phyloP scores from a whole-genome alignment of 2,888 invertebrate genomes.

The Lathronympha strigana region DNA sequence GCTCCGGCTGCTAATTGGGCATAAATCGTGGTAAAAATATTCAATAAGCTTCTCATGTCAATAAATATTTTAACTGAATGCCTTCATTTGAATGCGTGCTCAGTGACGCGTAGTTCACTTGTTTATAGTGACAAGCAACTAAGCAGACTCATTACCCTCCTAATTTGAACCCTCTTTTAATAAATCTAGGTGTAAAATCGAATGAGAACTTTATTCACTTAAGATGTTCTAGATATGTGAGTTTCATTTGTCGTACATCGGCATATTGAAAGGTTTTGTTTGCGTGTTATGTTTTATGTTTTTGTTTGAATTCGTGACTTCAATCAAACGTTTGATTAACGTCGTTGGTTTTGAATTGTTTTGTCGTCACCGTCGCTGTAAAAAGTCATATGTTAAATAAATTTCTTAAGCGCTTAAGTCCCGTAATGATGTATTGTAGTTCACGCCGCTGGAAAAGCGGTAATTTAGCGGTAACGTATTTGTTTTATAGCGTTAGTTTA shows the following conservation, averaged over 20 bases:
- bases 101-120: constrained; percentile 63
- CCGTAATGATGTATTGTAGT: background rate
- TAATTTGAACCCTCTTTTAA: background rate
- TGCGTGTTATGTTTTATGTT: constrained; percentile 56
- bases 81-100: constrained; percentile 75
- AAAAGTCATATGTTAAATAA: background rate
- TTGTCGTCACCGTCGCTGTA: constrained; percentile 12
- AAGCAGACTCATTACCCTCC: background rate
- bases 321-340: constrained; percentile 58
- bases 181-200: background rate
- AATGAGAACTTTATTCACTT: background rate
- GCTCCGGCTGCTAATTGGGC: constrained; percentile 80
- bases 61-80: constrained; percentile 75
- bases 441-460: constrained; percentile 18
- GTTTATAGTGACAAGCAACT: constrained; percentile 14
- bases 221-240: background rate
- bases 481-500: constrained; percentile 33
- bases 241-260: constrained; percentile 65
- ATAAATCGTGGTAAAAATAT: constrained; percentile 81
- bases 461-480: constrained; percentile 31
- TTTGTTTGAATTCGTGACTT: constrained; percentile 50
- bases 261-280: constrained; percentile 57
- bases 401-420: constrained; percentile 3
- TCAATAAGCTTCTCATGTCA: constrained; percentile 79
- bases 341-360: constrained; percentile 50